Conservation (phyloP, 2,888 invertebrate species). For the Coenonympha arcania region DNA sequence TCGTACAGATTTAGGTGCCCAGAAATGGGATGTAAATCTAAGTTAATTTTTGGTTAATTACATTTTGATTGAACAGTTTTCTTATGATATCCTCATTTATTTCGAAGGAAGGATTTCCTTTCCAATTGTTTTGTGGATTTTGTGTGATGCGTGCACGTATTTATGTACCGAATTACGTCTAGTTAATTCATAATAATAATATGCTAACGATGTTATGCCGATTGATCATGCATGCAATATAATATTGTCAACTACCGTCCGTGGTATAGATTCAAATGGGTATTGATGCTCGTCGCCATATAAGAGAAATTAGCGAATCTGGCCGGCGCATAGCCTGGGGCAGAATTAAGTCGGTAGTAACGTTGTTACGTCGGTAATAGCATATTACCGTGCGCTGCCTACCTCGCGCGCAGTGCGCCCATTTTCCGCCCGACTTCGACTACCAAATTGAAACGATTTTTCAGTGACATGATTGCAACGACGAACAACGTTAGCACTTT, state of each 20-base stretch:
- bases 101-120: too few species aligned
- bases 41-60: too few species aligned
- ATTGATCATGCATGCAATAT: slow-evolving; percentile 2
- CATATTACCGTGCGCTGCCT: slow-evolving; percentile 53
- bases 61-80: too few species aligned
- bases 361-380: slow-evolving; percentile 65
- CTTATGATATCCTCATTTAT: too few species aligned
- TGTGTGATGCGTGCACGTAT: not conserved
- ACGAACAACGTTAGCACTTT: slow-evolving; percentile 45
- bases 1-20: too few species aligned
- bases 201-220: slow-evolving; percentile 14
- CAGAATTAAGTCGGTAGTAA: slow-evolving; percentile 69
- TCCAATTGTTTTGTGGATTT: too few species aligned
- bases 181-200: slow-evolving; percentile 5
- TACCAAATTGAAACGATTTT: slow-evolving; percentile 64
- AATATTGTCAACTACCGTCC: not conserved
- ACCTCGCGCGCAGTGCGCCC: slow-evolving; percentile 35
- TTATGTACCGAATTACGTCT: not conserved
- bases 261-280: slow-evolving; percentile 17
- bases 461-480: slow-evolving; percentile 59
- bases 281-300: slow-evolving; percentile 28
- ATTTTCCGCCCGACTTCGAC: slow-evolving; percentile 54
- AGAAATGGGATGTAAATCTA: too few species aligned
- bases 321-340: slow-evolving; percentile 49
- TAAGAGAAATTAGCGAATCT: slow-evolving; percentile 55